phyloP scores from a whole-genome alignment of 2,888 invertebrate species.

The Cecidostiba fungosa region DNA sequence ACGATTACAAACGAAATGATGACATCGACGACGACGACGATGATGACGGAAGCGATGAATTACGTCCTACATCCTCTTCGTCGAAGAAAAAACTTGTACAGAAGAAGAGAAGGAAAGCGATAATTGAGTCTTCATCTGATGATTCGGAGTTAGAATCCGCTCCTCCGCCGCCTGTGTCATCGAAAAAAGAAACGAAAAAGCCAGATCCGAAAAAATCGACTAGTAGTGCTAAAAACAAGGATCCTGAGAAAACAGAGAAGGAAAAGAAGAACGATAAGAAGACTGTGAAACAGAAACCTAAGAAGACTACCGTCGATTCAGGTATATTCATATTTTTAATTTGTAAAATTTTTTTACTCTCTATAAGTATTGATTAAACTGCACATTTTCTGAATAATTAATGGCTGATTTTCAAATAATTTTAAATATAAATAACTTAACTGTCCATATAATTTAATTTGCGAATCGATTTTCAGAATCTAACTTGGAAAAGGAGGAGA shows the following conservation, averaged over 20 bases:
- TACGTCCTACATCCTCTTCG: not conserved
- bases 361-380: not conserved
- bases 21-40: constrained; percentile 35
- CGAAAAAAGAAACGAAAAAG: constrained; percentile 61
- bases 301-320: not conserved
- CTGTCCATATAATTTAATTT: not conserved
- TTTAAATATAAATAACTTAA: not conserved
- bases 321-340: not conserved
- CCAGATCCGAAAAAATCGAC: constrained; percentile 48
- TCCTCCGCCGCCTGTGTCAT: constrained; percentile 8
- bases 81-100: constrained; percentile 51
- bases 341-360: not conserved
- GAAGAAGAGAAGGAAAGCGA: constrained; percentile 56
- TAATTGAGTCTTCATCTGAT: constrained; percentile 50
- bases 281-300: not conserved
- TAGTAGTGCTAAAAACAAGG: constrained; percentile 58
- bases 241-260: constrained; percentile 59
- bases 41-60: constrained; percentile 55
- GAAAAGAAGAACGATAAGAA: constrained; percentile 29
- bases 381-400: too few relatives aligned
- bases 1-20: constrained; percentile 63
- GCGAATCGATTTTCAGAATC: not conserved
- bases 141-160: constrained; percentile 52
- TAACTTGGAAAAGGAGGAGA: not conserved
- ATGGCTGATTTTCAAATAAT: too few relatives aligned